Evolutionary conservation across 2,797 vertebrate genomes (phyloP).

Genomic region (Dipus sagitta): DNA sequence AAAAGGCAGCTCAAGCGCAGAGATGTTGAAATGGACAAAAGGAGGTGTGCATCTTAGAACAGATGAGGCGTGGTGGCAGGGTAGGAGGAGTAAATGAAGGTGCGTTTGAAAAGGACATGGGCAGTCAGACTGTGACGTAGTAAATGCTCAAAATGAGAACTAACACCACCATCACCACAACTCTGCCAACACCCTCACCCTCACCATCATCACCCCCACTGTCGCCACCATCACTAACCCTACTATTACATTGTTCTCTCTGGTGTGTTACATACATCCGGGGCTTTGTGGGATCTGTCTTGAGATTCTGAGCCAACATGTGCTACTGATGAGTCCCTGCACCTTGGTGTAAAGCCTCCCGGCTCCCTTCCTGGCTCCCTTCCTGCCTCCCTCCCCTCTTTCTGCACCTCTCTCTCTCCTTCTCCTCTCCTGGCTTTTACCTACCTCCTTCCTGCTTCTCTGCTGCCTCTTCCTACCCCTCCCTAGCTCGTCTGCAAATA

Average conservation of each 20-base stretch:
- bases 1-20: neutral
- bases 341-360: neutral
- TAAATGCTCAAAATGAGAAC: too few species aligned
- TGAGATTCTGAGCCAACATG: neutral
- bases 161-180: neutral
- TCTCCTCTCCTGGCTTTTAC: neutral
- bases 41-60: neutral
- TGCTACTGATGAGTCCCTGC: rapidly evolving
- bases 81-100: neutral
- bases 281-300: neutral
- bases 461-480: neutral
- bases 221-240: neutral
- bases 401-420: neutral
- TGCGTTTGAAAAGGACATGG: neutral
- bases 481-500: conserved; percentile 83
- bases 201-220: rapidly evolving
- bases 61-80: neutral
- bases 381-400: neutral
- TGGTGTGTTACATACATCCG: neutral
- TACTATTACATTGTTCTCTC: neutral
- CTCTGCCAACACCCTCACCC: rapidly evolving
- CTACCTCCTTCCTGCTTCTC: conserved; percentile 64
- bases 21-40: neutral
- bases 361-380: conserved; percentile 32
- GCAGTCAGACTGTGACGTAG: neutral